Evolutionary conservation across 2,888 invertebrate genomes (phyloP).

Genomic region (Anorthoa munda): DNA sequence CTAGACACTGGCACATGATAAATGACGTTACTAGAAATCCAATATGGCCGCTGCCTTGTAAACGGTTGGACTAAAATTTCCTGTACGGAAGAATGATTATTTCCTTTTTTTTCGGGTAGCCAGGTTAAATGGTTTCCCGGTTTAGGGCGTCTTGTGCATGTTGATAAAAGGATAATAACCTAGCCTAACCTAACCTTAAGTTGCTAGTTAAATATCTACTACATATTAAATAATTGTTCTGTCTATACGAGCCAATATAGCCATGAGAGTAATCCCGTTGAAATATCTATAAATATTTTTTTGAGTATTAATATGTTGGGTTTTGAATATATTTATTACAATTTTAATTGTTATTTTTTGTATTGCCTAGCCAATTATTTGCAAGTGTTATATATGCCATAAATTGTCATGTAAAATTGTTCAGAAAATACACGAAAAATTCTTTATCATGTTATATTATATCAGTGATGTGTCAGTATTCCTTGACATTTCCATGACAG

Average conservation of each 20-base stretch:
- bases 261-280: neutral
- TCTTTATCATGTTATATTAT: neutral
- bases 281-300: neutral
- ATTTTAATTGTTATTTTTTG: too few relatives aligned
- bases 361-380: too few relatives aligned
- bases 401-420: too few relatives aligned
- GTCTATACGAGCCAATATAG: neutral
- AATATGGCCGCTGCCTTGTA: constrained; percentile 45
- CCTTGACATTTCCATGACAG: neutral
- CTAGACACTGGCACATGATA: constrained; percentile 51
- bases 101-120: neutral
- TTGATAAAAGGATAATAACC: too few relatives aligned
- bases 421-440: neutral
- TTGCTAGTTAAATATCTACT: neutral
- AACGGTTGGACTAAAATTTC: constrained; percentile 23
- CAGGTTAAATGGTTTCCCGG: neutral
- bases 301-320: too few relatives aligned
- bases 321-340: too few relatives aligned
- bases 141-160: neutral
- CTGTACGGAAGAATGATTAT: neutral
- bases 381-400: too few relatives aligned
- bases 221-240: neutral
- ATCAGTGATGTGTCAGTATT: neutral
- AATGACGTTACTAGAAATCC: constrained; percentile 50
- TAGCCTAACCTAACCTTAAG: too few relatives aligned